These are phyloP conservation scores for Miichthys miiuy DNA, from an alignment of 2,797 vertebrate species.

Conservation along the genomic window DNA sequence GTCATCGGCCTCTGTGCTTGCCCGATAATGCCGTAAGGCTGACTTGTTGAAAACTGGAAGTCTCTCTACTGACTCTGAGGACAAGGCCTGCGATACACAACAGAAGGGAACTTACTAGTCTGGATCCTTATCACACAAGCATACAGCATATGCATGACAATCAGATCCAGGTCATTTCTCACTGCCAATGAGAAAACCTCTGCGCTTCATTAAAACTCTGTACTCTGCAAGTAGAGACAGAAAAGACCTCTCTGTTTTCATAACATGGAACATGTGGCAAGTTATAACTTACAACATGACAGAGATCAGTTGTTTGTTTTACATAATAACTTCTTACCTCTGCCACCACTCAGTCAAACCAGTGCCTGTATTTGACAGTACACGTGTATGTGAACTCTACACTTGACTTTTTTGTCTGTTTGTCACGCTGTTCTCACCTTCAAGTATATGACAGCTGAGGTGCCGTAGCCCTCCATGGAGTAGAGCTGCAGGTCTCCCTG, in stretches of 20 bases:
- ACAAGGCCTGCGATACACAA: constrained; percentile 88
- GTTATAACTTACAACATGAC: constrained; percentile 5
- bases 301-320: constrained; percentile 3
- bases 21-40: constrained; percentile 92
- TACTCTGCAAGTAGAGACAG: constrained; percentile 1
- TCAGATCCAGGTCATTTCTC: constrained; percentile 4
- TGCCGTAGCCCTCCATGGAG: constrained; percentile 97
- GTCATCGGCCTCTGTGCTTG: constrained; percentile 91
- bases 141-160: not conserved
- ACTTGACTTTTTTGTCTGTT: not conserved
- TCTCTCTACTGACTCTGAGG: constrained; percentile 95
- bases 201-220: constrained; percentile 5
- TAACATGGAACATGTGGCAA: not conserved
- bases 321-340: not conserved
- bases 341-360: constrained; percentile 21
- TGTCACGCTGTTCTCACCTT: constrained; percentile 86
- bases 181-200: not conserved
- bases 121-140: constrained; percentile 1
- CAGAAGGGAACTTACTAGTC: constrained; percentile 26
- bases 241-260: constrained; percentile 10
- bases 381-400: constrained; percentile 1
- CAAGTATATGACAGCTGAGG: constrained; percentile 95
- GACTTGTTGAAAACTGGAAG: constrained; percentile 98
- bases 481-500: constrained; percentile 98
- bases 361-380: not conserved